These are phyloP conservation scores for Mustelus asterias DNA, from an alignment of 2,113 vertebrate genomes.

Conservation along the genomic window DNA sequence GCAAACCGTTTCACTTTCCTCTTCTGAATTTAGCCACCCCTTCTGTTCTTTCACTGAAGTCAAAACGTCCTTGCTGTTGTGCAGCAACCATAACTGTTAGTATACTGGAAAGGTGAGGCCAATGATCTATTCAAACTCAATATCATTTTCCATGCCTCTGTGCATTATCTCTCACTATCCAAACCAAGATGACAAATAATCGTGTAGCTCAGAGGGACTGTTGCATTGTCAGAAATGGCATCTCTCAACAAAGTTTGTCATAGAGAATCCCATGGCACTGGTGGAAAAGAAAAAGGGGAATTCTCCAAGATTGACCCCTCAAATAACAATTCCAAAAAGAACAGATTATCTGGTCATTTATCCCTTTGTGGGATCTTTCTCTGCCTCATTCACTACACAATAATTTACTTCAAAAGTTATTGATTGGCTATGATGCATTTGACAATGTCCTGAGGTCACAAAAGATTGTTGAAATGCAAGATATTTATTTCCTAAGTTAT, in stretches of 20 bases:
- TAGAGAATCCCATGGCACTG: neutral
- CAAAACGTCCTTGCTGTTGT: neutral
- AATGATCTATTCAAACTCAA: neutral
- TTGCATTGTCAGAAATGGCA: too few species aligned
- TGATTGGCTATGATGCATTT: too few species aligned
- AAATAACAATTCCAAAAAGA: too few species aligned
- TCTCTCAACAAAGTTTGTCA: neutral
- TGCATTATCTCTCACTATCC: neutral
- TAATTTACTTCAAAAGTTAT: too few species aligned
- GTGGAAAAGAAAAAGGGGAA: neutral
- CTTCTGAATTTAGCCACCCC: neutral
- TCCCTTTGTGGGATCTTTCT: too few species aligned
- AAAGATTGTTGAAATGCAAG: too few species aligned
- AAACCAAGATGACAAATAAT: neutral
- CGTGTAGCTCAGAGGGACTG: neutral
- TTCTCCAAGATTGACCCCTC: neutral
- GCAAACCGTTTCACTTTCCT: neutral
- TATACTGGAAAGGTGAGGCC: neutral
- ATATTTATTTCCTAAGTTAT: too few species aligned
- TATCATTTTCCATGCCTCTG: neutral
- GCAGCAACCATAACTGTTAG: neutral
- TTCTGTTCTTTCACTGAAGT: neutral
- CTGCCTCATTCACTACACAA: too few species aligned
- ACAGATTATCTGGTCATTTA: too few species aligned
- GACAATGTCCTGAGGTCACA: too few species aligned